Percentiles rank a stretch among this genome's conserved stretches.
These are phyloP conservation scores for Phyllopteryx taeniolatus DNA, from an alignment of 2,113 vertebrate genomes.

Conservation along the genomic window DNA sequence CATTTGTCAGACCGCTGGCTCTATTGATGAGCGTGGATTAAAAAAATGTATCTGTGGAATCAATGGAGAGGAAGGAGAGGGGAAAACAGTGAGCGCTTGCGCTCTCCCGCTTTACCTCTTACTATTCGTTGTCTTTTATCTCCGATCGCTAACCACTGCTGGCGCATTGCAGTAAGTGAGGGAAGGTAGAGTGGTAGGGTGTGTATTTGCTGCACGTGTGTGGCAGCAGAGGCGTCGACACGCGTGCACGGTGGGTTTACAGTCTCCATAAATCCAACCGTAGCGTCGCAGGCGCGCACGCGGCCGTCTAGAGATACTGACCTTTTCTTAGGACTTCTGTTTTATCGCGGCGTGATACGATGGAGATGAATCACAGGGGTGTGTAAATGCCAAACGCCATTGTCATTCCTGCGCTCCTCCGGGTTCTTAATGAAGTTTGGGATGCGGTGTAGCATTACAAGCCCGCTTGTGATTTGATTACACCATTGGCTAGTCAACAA, in stretches of 20 bases:
- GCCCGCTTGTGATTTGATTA: neutral
- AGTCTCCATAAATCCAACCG: slow-evolving; percentile 64
- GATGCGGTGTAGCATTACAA: slow-evolving; percentile 1
- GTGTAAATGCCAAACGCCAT: slow-evolving; percentile 48
- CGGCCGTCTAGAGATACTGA: slow-evolving; percentile 37
- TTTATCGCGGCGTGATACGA: slow-evolving; percentile 21
- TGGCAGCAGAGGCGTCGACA: slow-evolving; percentile 56
- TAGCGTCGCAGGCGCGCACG: slow-evolving; percentile 28
- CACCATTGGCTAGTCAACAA: neutral
- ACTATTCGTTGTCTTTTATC: slow-evolving; percentile 47
- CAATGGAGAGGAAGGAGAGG: slow-evolving; percentile 54
- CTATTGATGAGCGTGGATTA: slow-evolving; percentile 69
- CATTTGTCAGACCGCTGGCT: slow-evolving; percentile 65
- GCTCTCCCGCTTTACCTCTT: slow-evolving; percentile 17
- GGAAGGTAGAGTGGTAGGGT: slow-evolving; percentile 43
- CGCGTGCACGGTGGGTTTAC: slow-evolving; percentile 60
- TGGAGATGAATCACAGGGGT: slow-evolving; percentile 35
- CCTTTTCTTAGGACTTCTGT: slow-evolving; percentile 50
- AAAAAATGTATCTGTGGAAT: slow-evolving; percentile 65
- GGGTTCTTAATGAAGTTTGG: slow-evolving; percentile 41
- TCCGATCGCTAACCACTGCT: slow-evolving; percentile 59
- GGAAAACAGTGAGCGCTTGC: slow-evolving; percentile 32
- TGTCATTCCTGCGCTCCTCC: slow-evolving; percentile 28
- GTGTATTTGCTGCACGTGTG: slow-evolving; percentile 11
- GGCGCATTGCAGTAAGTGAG: slow-evolving; percentile 74